Base-by-base conservation (phyloP, 2,888 invertebrate species). In the Herminia tarsipennalis region DNA sequence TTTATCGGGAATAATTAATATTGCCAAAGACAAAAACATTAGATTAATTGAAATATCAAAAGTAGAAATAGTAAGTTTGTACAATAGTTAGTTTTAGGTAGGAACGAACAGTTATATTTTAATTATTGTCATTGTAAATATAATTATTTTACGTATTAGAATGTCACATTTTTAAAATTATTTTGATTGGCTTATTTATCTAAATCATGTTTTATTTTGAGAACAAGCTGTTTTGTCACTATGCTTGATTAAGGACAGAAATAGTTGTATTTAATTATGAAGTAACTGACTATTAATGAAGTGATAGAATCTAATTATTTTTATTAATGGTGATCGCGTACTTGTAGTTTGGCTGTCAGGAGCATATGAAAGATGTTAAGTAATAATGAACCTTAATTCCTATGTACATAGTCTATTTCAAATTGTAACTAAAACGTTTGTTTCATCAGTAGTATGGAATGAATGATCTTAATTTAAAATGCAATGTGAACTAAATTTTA, bases 1-100 rank as follows among this genome's bases (percentile, higher is more conserved):
- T 65, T 54, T 48, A 56, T 63, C 54, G 57, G 66, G 61, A 61
- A 59, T 66, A 66, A 64, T 53, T 67, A 73, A 74, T 73, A 76
- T 81, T 80, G 81, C 81, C 81, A 81, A 81, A 81, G 81, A 81
- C 73, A 78, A 72, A 63, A 56, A 74, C 50, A 58, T 47, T 78
- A 78, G 66, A 61, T 58, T 57, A 43, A 58, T 56, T 63, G 42
- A 46, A 60, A 63, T 71, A 73, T 73, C 68, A 69, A 72, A 60
- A 60, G 62, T 77, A 77, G 70, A 48, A 30, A 53, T 75, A 78
- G 72, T 65, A 72, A 74, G 75, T 77, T 80, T 81, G 81, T 82
- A 81, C 81, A 80, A 75, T 81, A 78, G 72, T 56, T 37, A 37
- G 34, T 22, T 48, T 33, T 61, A 78, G 69, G 59, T 70, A 75